Percentiles rank a stretch among this genome's conserved stretches.
Conservation (phyloP, 2,888 invertebrate species). For the Dascillus cervinus region DNA sequence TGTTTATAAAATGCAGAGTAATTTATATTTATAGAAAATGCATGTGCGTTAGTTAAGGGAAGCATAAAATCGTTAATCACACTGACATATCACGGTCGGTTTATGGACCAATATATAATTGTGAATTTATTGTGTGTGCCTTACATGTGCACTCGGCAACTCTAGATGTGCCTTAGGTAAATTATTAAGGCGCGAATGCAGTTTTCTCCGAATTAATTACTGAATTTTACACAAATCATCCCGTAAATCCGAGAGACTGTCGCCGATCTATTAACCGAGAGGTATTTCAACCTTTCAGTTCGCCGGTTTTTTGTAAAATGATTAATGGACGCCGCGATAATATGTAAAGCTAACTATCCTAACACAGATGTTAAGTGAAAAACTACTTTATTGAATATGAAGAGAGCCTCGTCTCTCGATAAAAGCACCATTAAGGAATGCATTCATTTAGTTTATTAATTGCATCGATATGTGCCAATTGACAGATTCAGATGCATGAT, state of each 20-base stretch:
- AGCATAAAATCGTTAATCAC: conserved; percentile 29
- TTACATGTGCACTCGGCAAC: conserved; percentile 21
- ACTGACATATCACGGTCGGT: conserved; percentile 25
- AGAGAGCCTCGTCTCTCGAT: conserved; percentile 24
- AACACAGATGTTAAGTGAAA: conserved; percentile 29
- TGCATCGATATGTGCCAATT: conserved; percentile 20
- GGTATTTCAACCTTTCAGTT: conserved; percentile 7
- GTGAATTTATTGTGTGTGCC: conserved; percentile 25
- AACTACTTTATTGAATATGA: conserved; percentile 28
- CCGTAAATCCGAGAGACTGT: too few relatives aligned
- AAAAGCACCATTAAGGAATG: conserved; percentile 28
- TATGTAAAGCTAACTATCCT: conserved; percentile 16
- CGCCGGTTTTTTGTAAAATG: conserved; percentile 17
- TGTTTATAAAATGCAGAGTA: too few relatives aligned
- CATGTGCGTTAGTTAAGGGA: conserved; percentile 25
- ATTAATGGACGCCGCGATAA: conserved; percentile 20
- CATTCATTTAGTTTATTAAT: conserved; percentile 30
- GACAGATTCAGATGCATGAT: conserved; percentile 24
- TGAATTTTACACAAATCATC: too few relatives aligned
- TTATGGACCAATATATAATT: conserved; percentile 29
- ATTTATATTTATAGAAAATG: conserved; percentile 12
- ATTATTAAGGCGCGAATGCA: not conserved
- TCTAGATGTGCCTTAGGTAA: conserved; percentile 1
- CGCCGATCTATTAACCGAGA: too few relatives aligned
- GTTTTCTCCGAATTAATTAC: too few relatives aligned